Base-by-base conservation (phyloP, 2,797 vertebrate genomes). In the Buceros bicornis region DNA sequence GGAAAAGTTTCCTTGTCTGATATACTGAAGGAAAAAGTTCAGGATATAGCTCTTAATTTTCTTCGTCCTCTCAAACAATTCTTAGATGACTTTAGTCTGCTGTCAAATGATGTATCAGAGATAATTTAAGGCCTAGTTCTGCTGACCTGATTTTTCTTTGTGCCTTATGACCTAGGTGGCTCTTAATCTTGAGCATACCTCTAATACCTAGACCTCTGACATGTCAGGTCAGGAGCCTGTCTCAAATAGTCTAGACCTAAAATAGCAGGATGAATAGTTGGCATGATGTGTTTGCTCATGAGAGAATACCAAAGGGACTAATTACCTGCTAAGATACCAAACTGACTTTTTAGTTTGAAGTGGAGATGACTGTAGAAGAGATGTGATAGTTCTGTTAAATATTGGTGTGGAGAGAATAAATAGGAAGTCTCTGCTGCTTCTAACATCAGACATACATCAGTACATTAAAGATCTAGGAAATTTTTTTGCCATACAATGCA, bases 281-380 rank as follows among this genome's bases (percentile, higher is more conserved):
- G 8, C 17, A 16, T 54, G 45, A 35, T 28, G 12, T n/a, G 20
- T 67, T 93, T 54, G 18, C 58, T 54, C 47, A 8, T 37, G 48
- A 82, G 37, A 69, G 9, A 76, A 40, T 43, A 51, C 29, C n/a
- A 19, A 31, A 67, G 14, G 45, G 51, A 43, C 35, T 56, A 3
- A 26, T 89, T 76, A 26, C 1, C 17, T 1, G 1, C 6, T 28
- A 28, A 54, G 29, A 60, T 56, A 42, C 13, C 0, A 1, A 43
- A 69, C 37, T 64, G 47, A 40, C 33, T 40, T 90, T 21, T 57
- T 28, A 57, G 24, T 76, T 82, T 65, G 22, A 81, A 78, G 51
- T 47, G 16, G 8, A 67, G 4, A 4, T 48, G n/a, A 45, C 48
- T 76, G 13, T 50, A 22, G 37, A 83, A 78, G 18, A 79, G 13